Percentiles rank a stretch among this genome's conserved stretches.
phyloP scores from a whole-genome alignment of 1,140 invertebrate genomes.

The Frieseomelitta varia region DNA sequence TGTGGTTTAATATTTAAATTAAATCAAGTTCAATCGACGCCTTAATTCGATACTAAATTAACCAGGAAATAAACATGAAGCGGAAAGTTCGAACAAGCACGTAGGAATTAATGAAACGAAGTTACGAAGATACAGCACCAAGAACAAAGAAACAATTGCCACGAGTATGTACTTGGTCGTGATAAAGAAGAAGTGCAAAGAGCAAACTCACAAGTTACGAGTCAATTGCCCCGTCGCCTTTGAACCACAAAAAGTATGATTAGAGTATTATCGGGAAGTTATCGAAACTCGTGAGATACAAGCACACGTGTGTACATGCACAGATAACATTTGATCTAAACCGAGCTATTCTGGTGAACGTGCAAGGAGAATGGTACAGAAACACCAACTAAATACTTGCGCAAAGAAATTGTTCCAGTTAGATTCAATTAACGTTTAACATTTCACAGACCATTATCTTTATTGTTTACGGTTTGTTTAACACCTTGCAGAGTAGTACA shows the following conservation, averaged over 20 bases:
- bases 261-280: neutral
- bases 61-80: no score
- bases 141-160: neutral
- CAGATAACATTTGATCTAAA: neutral
- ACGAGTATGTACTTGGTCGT: neutral
- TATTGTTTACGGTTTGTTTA: neutral
- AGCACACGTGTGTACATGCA: neutral
- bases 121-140: neutral
- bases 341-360: neutral
- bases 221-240: neutral
- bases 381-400: neutral
- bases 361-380: neutral
- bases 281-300: neutral
- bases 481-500: neutral
- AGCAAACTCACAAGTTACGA: neutral
- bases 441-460: neutral
- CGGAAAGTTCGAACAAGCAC: neutral
- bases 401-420: neutral
- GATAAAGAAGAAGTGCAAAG: neutral
- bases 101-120: neutral
- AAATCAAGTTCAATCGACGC: no score
- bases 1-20: neutral
- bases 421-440: neutral
- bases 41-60: no score
- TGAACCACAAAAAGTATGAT: no score